Evolutionary conservation across 2,888 invertebrate genomes (phyloP).

Genomic region (Nephrotoma appendiculata): DNA sequence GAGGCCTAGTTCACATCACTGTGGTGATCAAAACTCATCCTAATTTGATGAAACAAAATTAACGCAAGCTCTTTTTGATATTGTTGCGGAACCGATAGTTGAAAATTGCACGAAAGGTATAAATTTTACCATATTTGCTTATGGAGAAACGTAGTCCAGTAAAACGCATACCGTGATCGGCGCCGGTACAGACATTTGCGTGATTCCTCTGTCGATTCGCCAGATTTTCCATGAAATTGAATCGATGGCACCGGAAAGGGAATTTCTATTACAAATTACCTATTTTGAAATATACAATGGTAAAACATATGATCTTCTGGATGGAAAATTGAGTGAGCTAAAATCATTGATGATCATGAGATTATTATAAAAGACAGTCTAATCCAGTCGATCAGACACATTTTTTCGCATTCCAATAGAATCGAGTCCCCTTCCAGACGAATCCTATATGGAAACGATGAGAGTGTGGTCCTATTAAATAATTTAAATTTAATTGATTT

Average conservation of each 20-base stretch:
- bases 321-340: constrained; percentile 40
- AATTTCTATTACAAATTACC: constrained; percentile 64
- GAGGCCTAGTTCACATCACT: too few relatives aligned
- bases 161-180: constrained; percentile 81
- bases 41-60: too few relatives aligned
- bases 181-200: constrained; percentile 47
- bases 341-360: constrained; percentile 52
- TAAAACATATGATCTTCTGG: constrained; percentile 59
- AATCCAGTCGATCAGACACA: constrained; percentile 77
- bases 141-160: constrained; percentile 83
- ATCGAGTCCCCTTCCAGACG: constrained; percentile 35
- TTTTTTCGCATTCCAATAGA: constrained; percentile 73
- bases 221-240: constrained; percentile 55
- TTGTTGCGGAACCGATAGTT: too few relatives aligned
- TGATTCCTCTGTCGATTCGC: constrained; percentile 56
- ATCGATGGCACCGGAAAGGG: constrained; percentile 40
- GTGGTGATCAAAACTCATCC: too few relatives aligned
- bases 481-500: constrained; percentile 79
- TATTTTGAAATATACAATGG: constrained; percentile 87
- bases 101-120: too few relatives aligned
- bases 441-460: constrained; percentile 42
- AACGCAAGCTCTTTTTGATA: too few relatives aligned
- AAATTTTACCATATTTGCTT: constrained; percentile 81
- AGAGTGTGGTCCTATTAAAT: constrained; percentile 46
- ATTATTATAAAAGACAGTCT: constrained; percentile 68